phyloP scores from a whole-genome alignment of 2,113 vertebrate species.

The Mirza zaza region DNA sequence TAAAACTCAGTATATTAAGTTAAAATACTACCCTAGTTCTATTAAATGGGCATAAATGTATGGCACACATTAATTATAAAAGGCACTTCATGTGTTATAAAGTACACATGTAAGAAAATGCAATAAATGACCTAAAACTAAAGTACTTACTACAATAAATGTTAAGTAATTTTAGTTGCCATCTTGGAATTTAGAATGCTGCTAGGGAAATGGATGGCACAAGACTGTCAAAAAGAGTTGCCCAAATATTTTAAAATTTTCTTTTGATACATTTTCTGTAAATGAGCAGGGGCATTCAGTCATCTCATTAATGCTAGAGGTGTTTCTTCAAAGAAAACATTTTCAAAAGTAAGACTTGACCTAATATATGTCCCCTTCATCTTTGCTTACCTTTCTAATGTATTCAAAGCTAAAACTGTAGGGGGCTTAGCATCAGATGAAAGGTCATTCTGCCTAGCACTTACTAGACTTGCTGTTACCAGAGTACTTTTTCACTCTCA shows the following conservation, averaged over 20 bases:
- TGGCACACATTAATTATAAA: neutral
- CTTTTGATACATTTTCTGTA: neutral
- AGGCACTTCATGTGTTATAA: neutral
- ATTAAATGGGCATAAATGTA: neutral
- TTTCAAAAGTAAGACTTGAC: neutral
- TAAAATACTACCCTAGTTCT: neutral
- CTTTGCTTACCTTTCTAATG: neutral
- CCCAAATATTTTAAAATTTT: neutral
- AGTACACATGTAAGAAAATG: neutral
- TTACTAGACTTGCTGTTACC: neutral
- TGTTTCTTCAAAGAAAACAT: constrained; percentile 13
- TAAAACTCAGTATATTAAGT: neutral
- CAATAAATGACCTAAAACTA: neutral
- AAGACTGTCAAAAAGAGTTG: neutral
- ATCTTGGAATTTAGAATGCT: constrained; percentile 12
- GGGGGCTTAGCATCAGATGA: neutral
- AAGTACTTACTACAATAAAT: neutral
- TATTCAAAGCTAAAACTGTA: neutral
- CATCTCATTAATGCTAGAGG: neutral
- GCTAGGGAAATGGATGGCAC: neutral
- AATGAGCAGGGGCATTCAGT: neutral
- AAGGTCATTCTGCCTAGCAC: neutral
- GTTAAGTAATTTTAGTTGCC: neutral
- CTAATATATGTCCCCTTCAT: neutral
- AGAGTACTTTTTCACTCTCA: neutral